Percentiles rank a stretch among this genome's conserved stretches.
phyloP scores from a whole-genome alignment of 2,888 invertebrate species.

The Tinea trinotella region DNA sequence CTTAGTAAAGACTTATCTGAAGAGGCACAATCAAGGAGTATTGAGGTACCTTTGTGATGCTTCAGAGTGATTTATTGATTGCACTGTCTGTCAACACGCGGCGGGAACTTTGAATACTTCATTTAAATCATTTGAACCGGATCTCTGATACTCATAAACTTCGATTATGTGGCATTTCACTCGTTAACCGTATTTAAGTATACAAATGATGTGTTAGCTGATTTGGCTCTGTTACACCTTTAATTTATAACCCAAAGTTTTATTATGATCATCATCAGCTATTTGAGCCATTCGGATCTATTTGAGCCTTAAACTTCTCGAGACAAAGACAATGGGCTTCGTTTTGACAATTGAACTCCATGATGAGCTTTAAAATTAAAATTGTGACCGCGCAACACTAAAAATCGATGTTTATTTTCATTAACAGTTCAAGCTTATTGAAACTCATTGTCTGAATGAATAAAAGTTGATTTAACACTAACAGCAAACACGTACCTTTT shows the following conservation, averaged over 20 bases:
- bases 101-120: conserved; percentile 68
- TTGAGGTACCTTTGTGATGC: conserved; percentile 61
- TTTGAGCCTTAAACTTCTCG: too few relatives aligned
- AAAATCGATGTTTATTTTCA: too few relatives aligned
- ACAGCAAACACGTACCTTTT: too few relatives aligned
- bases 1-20: conserved; percentile 60
- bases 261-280: too few relatives aligned
- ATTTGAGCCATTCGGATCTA: too few relatives aligned
- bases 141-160: conserved; percentile 45
- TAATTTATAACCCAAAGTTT: neutral
- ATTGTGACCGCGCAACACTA: too few relatives aligned
- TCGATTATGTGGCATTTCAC: conserved; percentile 59
- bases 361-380: too few relatives aligned
- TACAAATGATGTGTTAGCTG: conserved; percentile 17
- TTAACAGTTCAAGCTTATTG: too few relatives aligned
- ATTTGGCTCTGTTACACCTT: neutral
- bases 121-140: conserved; percentile 72
- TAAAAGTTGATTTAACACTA: too few relatives aligned
- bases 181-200: conserved; percentile 37
- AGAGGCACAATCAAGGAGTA: conserved; percentile 71
- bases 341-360: too few relatives aligned
- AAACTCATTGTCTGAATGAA: too few relatives aligned
- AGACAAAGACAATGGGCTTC: too few relatives aligned
- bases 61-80: conserved; percentile 70
- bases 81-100: conserved; percentile 66